Evolutionary conservation across 2,888 invertebrate genomes (phyloP), one percentile per base, ranked within the genome.

Genomic region (Villa cingulata): DNA sequence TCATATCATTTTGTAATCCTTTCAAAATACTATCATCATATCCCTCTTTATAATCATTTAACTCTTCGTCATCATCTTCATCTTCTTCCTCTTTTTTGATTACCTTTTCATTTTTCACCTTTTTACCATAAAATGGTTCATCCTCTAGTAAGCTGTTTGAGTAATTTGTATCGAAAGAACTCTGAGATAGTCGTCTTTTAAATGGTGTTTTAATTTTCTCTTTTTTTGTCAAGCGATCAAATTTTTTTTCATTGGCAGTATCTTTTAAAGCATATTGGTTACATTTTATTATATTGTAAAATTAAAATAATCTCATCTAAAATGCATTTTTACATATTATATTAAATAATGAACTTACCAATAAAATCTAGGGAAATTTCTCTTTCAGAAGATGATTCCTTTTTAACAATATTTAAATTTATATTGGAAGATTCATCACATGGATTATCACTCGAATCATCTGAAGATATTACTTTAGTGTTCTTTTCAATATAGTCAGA

Each of bases 191-290:
- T 9, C 69, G 64, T 6, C 70, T 58, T 48, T 70, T 70, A 41
- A 66, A 68, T 0, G 69, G 66, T 3, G 67, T 68, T 53, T 66
- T 68, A 3, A 69, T 46, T 56, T 70, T 70, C 2, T 67, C 65
- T 15, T 68, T 64, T 48, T 63, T 64, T 1, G 68, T 53, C 1
- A 70, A 54, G 29, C 63, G 61, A 23, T 66, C 64, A 45, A 64
- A 70, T 52, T 70, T 70, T 17, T 62, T 59, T 45, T 67, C 70
- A 53, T 70, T 70, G 29, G 56, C 60, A 32, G 58, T 61, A 46
- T 68, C 68, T 45, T 60, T 47, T 38, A 65, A 57, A 36, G 57
- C 14, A n/a, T 14, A 41, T n/a, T 39, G 12, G n/a, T n/a, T n/a
- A n/a, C n/a, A n/a, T n/a, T n/a, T n/a, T n/a, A n/a, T n/a, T n/a